phyloP scores from a whole-genome alignment of 2,888 invertebrate genomes.

The Drosophila paucipuncta region DNA sequence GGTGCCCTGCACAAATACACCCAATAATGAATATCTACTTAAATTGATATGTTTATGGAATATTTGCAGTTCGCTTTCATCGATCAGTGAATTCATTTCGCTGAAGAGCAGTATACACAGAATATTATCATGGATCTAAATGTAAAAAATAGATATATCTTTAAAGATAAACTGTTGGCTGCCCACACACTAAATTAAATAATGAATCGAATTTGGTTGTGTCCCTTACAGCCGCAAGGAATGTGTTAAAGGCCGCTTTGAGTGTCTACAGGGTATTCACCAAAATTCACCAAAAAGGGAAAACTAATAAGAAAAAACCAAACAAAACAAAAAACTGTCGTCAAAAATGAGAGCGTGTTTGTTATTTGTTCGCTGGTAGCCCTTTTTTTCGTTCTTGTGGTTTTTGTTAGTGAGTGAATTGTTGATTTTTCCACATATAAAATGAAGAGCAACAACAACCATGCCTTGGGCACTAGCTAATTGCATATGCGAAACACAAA shows the following conservation, averaged over 20 bases:
- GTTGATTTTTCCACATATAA: slow-evolving; percentile 26
- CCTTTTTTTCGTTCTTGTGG: slow-evolving; percentile 6
- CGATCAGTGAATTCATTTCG: neutral
- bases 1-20: neutral
- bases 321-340: slow-evolving; percentile 21
- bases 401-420: slow-evolving; percentile 32
- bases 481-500: slow-evolving; percentile 39
- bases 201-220: too few species aligned
- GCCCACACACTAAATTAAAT: neutral
- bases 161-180: neutral
- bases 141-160: neutral
- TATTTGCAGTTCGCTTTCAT: neutral
- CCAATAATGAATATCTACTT: neutral
- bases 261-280: slow-evolving; percentile 12
- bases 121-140: neutral
- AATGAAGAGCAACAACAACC: slow-evolving; percentile 20
- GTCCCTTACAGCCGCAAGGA: neutral
- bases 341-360: slow-evolving; percentile 55
- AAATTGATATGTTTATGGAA: neutral
- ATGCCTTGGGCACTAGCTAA: slow-evolving; percentile 30
- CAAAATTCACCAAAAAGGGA: neutral
- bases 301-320: neutral
- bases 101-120: neutral
- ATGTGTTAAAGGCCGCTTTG: neutral
- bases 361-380: slow-evolving; percentile 40